These are phyloP conservation scores for Endotricha flammealis DNA, from an alignment of 2,888 invertebrate species.

Conservation along the genomic window DNA sequence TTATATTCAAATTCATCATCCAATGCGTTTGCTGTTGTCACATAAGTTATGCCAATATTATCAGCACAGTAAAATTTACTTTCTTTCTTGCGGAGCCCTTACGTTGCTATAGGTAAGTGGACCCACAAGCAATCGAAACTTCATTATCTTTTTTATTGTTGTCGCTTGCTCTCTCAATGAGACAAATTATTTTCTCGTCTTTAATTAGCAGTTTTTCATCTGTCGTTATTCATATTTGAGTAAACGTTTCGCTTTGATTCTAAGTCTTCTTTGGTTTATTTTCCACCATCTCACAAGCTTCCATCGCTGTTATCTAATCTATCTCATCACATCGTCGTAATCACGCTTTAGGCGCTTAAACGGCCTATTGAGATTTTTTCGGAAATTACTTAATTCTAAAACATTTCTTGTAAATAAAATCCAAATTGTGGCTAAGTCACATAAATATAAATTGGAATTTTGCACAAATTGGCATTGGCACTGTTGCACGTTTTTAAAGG, in stretches of 20 bases:
- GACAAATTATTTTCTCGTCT: slow-evolving; percentile 40
- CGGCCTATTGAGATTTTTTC: neutral
- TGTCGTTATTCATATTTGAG: slow-evolving; percentile 51
- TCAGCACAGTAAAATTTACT: slow-evolving; percentile 75
- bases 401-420: no score
- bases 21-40: slow-evolving; percentile 49
- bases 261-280: slow-evolving; percentile 48
- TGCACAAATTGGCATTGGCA: no score
- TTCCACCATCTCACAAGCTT: slow-evolving; percentile 48
- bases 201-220: slow-evolving; percentile 52
- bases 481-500: no score
- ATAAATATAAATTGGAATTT: no score
- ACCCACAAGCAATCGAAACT: slow-evolving; percentile 53
- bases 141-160: slow-evolving; percentile 52
- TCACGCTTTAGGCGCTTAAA: slow-evolving; percentile 44
- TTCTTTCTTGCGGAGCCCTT: slow-evolving; percentile 79
- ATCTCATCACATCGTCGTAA: slow-evolving; percentile 29
- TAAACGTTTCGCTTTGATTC: slow-evolving; percentile 78
- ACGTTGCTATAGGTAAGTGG: slow-evolving; percentile 76
- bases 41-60: slow-evolving; percentile 50
- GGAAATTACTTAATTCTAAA: no score
- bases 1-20: slow-evolving; percentile 15
- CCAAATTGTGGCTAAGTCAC: no score
- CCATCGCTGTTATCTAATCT: slow-evolving; percentile 35
- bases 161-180: slow-evolving; percentile 51